Conservation (phyloP, 1,140 invertebrate species). For the Eulimnadia texana region DNA sequence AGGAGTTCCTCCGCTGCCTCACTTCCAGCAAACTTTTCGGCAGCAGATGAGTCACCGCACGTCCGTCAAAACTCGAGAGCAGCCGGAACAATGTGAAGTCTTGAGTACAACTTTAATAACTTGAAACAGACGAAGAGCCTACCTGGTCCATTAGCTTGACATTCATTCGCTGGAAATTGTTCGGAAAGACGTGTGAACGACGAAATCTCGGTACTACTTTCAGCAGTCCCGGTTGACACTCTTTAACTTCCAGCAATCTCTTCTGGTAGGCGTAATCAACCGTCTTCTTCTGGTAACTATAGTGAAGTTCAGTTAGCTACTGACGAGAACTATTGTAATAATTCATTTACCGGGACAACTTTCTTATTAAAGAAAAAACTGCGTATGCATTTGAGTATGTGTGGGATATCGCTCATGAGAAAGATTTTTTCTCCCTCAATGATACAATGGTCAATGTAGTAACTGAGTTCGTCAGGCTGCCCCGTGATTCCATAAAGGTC, state of each 20-base stretch:
- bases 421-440: not conserved
- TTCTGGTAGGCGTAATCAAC: not conserved
- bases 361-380: slow-evolving; percentile 1
- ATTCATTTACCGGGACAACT: not conserved
- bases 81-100: not conserved
- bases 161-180: slow-evolving; percentile 15
- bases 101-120: not conserved
- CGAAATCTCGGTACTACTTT: slow-evolving; percentile 11
- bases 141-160: slow-evolving; percentile 11
- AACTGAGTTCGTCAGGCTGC: not conserved
- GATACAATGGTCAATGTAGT: not conserved
- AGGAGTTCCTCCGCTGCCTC: not conserved
- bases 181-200: slow-evolving; percentile 7
- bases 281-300: not conserved
- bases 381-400: slow-evolving; percentile 12
- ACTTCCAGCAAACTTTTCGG: not conserved
- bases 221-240: not conserved
- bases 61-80: not conserved
- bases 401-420: not conserved
- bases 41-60: not conserved
- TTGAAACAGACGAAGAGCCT: not conserved
- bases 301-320: not conserved
- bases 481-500: not conserved
- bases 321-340: not conserved
- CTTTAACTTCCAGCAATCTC: slow-evolving; percentile 3